Evolutionary conservation across 2,113 vertebrate genomes (phyloP).

Genomic region (Bubo scandiacus): DNA sequence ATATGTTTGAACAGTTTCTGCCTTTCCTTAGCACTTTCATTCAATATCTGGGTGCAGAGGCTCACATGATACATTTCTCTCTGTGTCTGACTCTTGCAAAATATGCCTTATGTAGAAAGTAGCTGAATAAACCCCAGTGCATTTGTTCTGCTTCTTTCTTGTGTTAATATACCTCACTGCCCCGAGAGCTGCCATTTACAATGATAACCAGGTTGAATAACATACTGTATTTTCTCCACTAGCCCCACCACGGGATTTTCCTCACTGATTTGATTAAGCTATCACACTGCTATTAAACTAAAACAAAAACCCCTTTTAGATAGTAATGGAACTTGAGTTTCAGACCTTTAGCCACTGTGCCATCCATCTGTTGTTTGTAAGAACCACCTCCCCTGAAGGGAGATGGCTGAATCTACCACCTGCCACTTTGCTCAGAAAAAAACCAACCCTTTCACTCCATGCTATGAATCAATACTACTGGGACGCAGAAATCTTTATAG

Average conservation of each 20-base stretch:
- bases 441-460: neutral
- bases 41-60: constrained; percentile 1
- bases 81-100: constrained; percentile 48
- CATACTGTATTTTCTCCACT: constrained; percentile 32
- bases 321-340: neutral
- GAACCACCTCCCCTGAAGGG: constrained; percentile 22
- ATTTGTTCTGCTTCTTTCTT: constrained; percentile 21
- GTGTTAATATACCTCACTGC: constrained; percentile 49
- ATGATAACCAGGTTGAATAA: constrained; percentile 55
- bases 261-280: constrained; percentile 63
- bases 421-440: constrained; percentile 35
- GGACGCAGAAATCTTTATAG: constrained; percentile 12
- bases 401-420: constrained; percentile 51
- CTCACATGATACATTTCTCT: neutral
- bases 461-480: constrained; percentile 28
- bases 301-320: neutral
- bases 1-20: constrained; percentile 4
- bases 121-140: constrained; percentile 37
- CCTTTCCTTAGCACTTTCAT: constrained; percentile 1
- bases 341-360: constrained; percentile 11
- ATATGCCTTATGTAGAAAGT: neutral
- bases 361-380: constrained; percentile 56
- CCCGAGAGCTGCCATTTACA: constrained; percentile 50
- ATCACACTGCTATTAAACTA: constrained; percentile 45
- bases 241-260: constrained; percentile 58